Base-by-base conservation (phyloP, 2,113 vertebrate species). In the Salvelinus fontinalis region DNA sequence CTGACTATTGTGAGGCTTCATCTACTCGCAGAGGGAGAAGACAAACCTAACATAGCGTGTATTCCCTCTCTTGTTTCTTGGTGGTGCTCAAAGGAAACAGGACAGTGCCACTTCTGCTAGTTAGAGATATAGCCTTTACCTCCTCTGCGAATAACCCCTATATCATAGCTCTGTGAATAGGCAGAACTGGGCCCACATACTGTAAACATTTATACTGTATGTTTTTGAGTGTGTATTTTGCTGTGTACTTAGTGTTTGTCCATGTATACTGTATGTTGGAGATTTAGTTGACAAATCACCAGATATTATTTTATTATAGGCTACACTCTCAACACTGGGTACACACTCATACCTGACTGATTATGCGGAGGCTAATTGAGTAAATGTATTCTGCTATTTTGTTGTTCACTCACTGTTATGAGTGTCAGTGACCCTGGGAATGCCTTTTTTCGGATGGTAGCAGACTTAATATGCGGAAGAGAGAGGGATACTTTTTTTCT, bases 21-120 rank as follows among this genome's bases (percentile, higher is more conserved):
- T 67, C 68, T 72, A 29, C 79, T 78, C 76, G 24, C 29, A 69
- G 44, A 18, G 71, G 76, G 71, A 51, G 65, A 72, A 14, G 20
- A 27, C 18, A 48, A 67, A 73, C 75, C 73, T 74, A 66, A 74
- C 29, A 27, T 49, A 26, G 24, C 72, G 73, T 27, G 57, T 75
- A 71, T 77, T 81, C 73, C 67, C 29, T 71, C 73, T 66, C 0
- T 80, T 71, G 75, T 79, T 73, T 79, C 77, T 75, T 77, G 74
- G 60, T 86, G 79, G 76, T 65, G 64, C 81, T 86, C 74, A 76
- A 71, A 81, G 78, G 71, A 75, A 78, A 34, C 31, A n/a, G 39
- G 57, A 59, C 34, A 29, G 67, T 18, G 20, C 81, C 39, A 60
- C 65, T 18, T 57, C 44, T 68, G 62, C 24, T 29, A 14, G 69